A percentile compares a stretch with the other conserved stretches of the same genome.
phyloP scores from a whole-genome alignment of 2,888 invertebrate species.

The Hirtodrosophila duncani region DNA sequence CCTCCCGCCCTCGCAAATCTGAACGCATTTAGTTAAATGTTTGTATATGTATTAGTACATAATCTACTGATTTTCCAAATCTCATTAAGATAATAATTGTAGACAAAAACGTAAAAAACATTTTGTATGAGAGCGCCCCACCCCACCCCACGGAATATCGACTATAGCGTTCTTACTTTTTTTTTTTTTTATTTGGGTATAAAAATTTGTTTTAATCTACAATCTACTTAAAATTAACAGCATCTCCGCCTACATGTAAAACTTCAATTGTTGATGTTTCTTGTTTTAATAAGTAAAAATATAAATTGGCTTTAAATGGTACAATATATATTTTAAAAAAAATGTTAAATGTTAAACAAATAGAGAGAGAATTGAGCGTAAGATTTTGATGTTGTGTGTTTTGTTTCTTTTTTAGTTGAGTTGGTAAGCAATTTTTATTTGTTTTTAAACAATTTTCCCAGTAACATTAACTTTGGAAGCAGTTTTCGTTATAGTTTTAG shows the following conservation, averaged over 20 bases:
- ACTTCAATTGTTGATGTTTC: no score
- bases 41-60: no score
- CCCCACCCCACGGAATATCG: no score
- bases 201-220: constrained; percentile 61
- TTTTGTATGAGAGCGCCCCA: no score
- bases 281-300: constrained; percentile 59
- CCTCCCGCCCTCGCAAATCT: no score
- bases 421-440: constrained; percentile 25
- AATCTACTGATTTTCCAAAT: no score
- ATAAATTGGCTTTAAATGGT: constrained; percentile 46
- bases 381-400: constrained; percentile 13
- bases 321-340: constrained; percentile 22
- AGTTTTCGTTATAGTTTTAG: constrained; percentile 22
- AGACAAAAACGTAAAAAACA: no score
- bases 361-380: no score
- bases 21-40: no score
- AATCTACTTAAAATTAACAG: constrained; percentile 54
- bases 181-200: constrained; percentile 40
- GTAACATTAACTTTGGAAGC: constrained; percentile 63
- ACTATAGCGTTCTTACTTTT: no score
- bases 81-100: no score
- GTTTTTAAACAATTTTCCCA: constrained; percentile 25
- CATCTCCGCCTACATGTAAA: constrained; percentile 63
- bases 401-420: constrained; percentile 4
- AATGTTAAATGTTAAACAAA: constrained; percentile 15